Percentiles rank a stretch among this genome's conserved stretches.
These are phyloP conservation scores for Brachionus angularis DNA, from an alignment of 1,140 invertebrate genomes.

Conservation along the genomic window DNA sequence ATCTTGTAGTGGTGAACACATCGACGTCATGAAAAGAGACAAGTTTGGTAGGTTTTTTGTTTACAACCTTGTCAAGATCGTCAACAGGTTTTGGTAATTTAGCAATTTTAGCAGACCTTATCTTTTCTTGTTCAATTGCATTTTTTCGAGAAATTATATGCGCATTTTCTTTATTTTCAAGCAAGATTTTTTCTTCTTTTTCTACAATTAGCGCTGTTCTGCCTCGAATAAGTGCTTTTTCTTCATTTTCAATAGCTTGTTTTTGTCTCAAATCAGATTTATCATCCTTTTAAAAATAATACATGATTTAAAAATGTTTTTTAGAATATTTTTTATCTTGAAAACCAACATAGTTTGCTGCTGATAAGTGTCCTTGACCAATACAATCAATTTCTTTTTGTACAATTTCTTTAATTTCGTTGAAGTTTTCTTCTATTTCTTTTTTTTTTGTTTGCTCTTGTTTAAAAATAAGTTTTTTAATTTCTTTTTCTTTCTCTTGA, in stretches of 20 bases:
- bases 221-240: neutral
- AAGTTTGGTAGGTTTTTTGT: conserved; percentile 48
- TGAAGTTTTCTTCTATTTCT: conserved; percentile 31
- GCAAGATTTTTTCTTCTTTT: neutral
- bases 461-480: conserved; percentile 50
- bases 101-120: conserved; percentile 50
- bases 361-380: conserved; percentile 27
- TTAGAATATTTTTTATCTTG: neutral
- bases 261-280: conserved; percentile 16
- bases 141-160: conserved; percentile 48
- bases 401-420: conserved; percentile 25
- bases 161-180: conserved; percentile 43
- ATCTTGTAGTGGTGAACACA: conserved; percentile 53
- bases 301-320: neutral
- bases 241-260: neutral
- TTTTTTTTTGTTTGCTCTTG: conserved; percentile 47
- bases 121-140: conserved; percentile 50
- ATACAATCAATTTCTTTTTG: conserved; percentile 36
- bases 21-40: conserved; percentile 49
- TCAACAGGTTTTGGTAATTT: conserved; percentile 50
- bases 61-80: conserved; percentile 46
- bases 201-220: neutral
- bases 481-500: conserved; percentile 51
- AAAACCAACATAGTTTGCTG: conserved; percentile 21
- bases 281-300: conserved; percentile 1